phyloP scores from a whole-genome alignment of 2,888 invertebrate genomes.

The Caenorhabditis doughertyi region DNA sequence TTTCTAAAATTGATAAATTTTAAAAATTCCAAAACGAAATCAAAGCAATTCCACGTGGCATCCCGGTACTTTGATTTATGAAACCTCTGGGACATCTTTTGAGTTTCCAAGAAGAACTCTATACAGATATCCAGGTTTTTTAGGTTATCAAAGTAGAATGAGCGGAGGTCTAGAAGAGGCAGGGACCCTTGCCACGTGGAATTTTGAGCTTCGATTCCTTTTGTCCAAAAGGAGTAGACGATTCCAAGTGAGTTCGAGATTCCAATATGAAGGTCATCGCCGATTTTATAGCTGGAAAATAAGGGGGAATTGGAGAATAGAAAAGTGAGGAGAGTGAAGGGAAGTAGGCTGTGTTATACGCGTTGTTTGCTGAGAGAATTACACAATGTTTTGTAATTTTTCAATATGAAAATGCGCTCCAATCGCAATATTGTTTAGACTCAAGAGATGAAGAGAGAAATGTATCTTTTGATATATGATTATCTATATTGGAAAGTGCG shows the following conservation, averaged over 20 bases:
- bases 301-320: background rate
- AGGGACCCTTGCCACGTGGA: conserved; percentile 58
- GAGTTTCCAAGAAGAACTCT: conserved; percentile 13
- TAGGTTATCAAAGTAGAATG: conserved; percentile 42
- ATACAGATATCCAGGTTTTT: conserved; percentile 47
- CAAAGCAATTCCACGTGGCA: conserved; percentile 66
- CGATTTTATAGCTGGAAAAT: conserved; percentile 48
- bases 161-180: conserved; percentile 37
- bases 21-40: conserved; percentile 64
- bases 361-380: background rate
- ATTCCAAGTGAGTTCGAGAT: conserved; percentile 57
- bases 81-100: conserved; percentile 1
- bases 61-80: conserved; percentile 53
- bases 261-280: conserved; percentile 68
- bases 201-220: conserved; percentile 15
- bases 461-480: too few relatives aligned
- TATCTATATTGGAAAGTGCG: too few relatives aligned
- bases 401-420: too few relatives aligned
- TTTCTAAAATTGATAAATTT: conserved; percentile 59
- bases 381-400: background rate
- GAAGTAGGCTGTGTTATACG: background rate
- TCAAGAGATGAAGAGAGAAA: too few relatives aligned
- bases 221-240: conserved; percentile 55
- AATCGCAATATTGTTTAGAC: too few relatives aligned
- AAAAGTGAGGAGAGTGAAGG: background rate